phyloP scores from a whole-genome alignment of 2,113 vertebrate species.

The Poecilia latipinna region DNA sequence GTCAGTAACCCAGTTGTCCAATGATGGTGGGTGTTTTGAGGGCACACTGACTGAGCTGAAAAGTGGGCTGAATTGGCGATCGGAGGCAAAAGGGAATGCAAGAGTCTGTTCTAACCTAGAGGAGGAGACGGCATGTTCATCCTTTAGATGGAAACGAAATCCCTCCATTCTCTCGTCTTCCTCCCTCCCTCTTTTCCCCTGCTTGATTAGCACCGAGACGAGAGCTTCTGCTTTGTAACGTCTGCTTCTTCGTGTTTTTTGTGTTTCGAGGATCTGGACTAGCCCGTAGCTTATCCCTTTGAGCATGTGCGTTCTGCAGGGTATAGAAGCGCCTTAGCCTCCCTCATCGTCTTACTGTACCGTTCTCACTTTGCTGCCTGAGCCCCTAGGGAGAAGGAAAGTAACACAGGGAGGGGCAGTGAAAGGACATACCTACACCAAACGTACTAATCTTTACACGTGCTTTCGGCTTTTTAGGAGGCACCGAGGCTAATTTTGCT shows the following conservation, averaged over 20 bases:
- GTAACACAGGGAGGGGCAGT: slow-evolving; percentile 8
- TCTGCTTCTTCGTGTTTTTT: slow-evolving; percentile 64
- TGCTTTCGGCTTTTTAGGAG: slow-evolving; percentile 23
- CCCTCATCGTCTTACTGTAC: slow-evolving; percentile 67
- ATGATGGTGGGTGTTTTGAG: slow-evolving; percentile 60
- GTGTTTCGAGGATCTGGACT: slow-evolving; percentile 65
- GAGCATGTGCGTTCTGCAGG: slow-evolving; percentile 68
- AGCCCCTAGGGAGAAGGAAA: slow-evolving; percentile 34
- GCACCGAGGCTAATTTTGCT: slow-evolving; percentile 2
- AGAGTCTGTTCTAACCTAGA: slow-evolving; percentile 64
- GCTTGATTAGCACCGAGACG: slow-evolving; percentile 61
- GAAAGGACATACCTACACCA: slow-evolving; percentile 26
- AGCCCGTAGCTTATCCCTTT: slow-evolving; percentile 70
- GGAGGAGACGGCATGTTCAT: slow-evolving; percentile 71
- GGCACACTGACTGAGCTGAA: slow-evolving; percentile 57
- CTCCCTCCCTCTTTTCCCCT: slow-evolving; percentile 49
- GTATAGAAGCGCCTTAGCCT: slow-evolving; percentile 68
- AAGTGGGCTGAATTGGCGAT: slow-evolving; percentile 63
- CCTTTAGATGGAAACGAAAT: slow-evolving; percentile 69
- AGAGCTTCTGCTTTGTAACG: slow-evolving; percentile 67
- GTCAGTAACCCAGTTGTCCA: slow-evolving; percentile 62
- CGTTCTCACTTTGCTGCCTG: slow-evolving; percentile 36
- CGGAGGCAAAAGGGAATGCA: slow-evolving; percentile 55
- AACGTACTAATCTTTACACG: slow-evolving; percentile 27
- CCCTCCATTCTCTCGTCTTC: slow-evolving; percentile 64